A percentile compares a stretch with the other conserved stretches of the same genome.
Evolutionary conservation across 2,888 invertebrate genomes (phyloP).

Genomic region (Xylota segnis): DNA sequence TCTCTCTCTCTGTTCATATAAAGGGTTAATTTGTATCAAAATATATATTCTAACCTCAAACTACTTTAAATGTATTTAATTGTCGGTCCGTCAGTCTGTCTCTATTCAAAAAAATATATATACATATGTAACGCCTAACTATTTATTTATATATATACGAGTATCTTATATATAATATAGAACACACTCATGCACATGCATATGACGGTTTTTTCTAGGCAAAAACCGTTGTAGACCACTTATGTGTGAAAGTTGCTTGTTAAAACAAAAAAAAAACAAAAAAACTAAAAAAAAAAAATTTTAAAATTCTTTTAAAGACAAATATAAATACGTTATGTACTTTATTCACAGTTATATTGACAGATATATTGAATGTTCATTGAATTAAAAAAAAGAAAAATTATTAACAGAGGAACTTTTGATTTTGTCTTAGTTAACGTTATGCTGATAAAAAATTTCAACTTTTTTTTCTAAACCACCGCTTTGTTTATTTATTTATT

Average conservation of each 20-base stretch:
- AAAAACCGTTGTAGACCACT: constrained; percentile 23
- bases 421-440: constrained; percentile 31
- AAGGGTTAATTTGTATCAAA: not conserved
- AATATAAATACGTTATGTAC: constrained; percentile 17
- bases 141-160: constrained; percentile 66
- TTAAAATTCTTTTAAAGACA: constrained; percentile 36
- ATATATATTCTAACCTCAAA: constrained; percentile 14
- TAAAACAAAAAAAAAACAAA: constrained; percentile 10
- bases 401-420: constrained; percentile 34
- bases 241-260: constrained; percentile 28
- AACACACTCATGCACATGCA: constrained; percentile 32
- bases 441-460: constrained; percentile 1
- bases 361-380: constrained; percentile 36
- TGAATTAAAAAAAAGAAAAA: constrained; percentile 5
- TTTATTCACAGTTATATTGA: constrained; percentile 37
- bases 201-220: constrained; percentile 14
- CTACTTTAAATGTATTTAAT: not conserved
- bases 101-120: not conserved
- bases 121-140: constrained; percentile 14
- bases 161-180: constrained; percentile 51
- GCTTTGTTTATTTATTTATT: too few relatives aligned
- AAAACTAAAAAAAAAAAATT: not conserved
- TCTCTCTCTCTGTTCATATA: constrained; percentile 4
- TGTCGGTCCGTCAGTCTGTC: constrained; percentile 45
- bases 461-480: constrained; percentile 15